These are phyloP conservation scores for Porites lutea DNA, from an alignment of 64 coral and sea anemone species.

Conservation along the genomic window DNA sequence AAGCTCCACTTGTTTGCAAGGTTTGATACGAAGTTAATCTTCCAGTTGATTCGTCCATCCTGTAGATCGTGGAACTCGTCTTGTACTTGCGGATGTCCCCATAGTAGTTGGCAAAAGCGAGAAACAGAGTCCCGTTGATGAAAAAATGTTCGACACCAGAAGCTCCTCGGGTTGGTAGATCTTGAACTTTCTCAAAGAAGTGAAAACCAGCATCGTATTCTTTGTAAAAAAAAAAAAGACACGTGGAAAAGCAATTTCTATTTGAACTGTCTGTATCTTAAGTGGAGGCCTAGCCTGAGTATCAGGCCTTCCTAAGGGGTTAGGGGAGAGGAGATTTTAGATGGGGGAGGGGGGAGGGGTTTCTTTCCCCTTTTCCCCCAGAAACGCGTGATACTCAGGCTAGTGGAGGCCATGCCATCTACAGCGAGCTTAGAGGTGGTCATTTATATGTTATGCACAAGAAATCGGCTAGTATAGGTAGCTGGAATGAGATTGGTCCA, in stretches of 20 bases:
- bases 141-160: background rate
- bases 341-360: too few relatives aligned
- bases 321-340: too few relatives aligned
- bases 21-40: background rate
- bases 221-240: background rate
- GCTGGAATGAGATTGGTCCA: too few relatives aligned
- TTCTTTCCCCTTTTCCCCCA: too few relatives aligned
- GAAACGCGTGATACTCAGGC: too few relatives aligned
- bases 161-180: background rate
- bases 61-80: background rate
- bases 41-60: background rate
- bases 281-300: too few relatives aligned
- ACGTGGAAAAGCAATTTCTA: background rate
- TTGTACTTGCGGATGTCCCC: background rate
- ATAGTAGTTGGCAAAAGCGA: background rate
- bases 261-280: background rate
- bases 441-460: too few relatives aligned
- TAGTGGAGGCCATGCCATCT: too few relatives aligned
- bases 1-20: background rate
- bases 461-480: too few relatives aligned
- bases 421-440: too few relatives aligned
- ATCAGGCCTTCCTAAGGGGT: too few relatives aligned
- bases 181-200: conserved; percentile 26
- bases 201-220: background rate
- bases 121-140: background rate